These are phyloP conservation scores for Rhopalosiphum padi DNA, from an alignment of 1,140 invertebrate genomes.

Conservation along the genomic window DNA sequence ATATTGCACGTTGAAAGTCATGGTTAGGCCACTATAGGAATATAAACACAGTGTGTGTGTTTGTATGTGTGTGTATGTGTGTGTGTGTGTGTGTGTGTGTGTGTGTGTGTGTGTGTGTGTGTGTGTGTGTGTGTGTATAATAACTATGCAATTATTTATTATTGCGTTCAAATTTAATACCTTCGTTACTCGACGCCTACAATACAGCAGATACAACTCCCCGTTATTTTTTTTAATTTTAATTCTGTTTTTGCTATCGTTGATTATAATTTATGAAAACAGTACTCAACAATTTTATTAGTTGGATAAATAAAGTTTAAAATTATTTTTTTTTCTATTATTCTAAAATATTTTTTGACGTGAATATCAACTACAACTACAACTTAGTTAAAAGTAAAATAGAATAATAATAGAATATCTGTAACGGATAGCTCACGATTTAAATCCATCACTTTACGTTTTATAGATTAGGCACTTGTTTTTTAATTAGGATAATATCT, in stretches of 20 bases:
- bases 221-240: not conserved
- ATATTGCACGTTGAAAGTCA: too few relatives aligned
- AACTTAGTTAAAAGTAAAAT: not conserved
- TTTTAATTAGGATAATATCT: not conserved
- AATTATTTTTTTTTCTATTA: not conserved
- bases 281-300: not conserved
- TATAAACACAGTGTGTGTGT: too few relatives aligned
- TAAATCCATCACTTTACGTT: not conserved
- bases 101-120: too few relatives aligned
- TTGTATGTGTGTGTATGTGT: too few relatives aligned
- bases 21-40: too few relatives aligned
- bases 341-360: not conserved
- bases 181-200: not conserved
- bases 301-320: not conserved
- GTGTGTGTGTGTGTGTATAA: too few relatives aligned
- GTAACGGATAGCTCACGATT: not conserved
- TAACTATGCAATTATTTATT: not conserved
- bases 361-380: not conserved
- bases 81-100: too few relatives aligned
- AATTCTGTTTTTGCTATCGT: not conserved
- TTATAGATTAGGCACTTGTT: not conserved
- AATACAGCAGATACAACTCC: too few relatives aligned
- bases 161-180: not conserved
- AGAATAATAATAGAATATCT: not conserved
- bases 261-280: not conserved